A percentile compares a stretch with the other conserved stretches of the same genome.
These are phyloP conservation scores for Caenorhabditis sp. DNA, from an alignment of 2,888 invertebrate species.

Conservation along the genomic window DNA sequence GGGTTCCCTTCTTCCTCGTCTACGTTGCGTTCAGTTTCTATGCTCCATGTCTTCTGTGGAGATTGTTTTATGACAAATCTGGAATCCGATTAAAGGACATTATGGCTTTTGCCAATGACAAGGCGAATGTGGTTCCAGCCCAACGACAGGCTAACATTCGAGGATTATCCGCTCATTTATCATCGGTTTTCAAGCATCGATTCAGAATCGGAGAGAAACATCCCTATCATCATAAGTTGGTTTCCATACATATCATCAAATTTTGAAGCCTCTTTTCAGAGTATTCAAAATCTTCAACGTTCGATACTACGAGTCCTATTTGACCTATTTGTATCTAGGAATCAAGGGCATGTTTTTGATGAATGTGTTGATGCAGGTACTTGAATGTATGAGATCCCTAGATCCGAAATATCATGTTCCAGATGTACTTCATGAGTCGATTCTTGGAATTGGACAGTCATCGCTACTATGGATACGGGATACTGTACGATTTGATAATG, in stretches of 20 bases:
- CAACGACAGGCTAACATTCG: conserved; percentile 73
- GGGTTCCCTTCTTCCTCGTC: conserved; percentile 83
- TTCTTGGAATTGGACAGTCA: conserved; percentile 82
- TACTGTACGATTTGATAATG: conserved; percentile 79
- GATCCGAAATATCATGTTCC: conserved; percentile 14
- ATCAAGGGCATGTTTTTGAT: conserved; percentile 81
- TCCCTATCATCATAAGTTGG: conserved; percentile 75
- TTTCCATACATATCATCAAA: no score
- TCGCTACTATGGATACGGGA: conserved; percentile 82
- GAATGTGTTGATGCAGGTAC: conserved; percentile 81
- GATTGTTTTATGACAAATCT: conserved; percentile 81
- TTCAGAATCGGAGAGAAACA: conserved; percentile 77
- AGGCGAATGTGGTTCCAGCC: conserved; percentile 75
- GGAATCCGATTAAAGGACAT: conserved; percentile 83
- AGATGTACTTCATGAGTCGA: conserved; percentile 80
- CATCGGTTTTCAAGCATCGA: conserved; percentile 82
- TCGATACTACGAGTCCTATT: conserved; percentile 82
- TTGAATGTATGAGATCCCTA: neutral
- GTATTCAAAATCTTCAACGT: conserved; percentile 80
- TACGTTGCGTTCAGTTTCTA: conserved; percentile 83
- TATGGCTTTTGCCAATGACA: conserved; percentile 82
- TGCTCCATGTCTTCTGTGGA: conserved; percentile 83
- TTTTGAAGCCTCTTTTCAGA: conserved; percentile 53
- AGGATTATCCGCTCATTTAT: conserved; percentile 80
- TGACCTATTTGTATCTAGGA: conserved; percentile 81